Evolutionary conservation across 2,113 vertebrate species (phyloP).

Genomic region (Tichodroma muraria): DNA sequence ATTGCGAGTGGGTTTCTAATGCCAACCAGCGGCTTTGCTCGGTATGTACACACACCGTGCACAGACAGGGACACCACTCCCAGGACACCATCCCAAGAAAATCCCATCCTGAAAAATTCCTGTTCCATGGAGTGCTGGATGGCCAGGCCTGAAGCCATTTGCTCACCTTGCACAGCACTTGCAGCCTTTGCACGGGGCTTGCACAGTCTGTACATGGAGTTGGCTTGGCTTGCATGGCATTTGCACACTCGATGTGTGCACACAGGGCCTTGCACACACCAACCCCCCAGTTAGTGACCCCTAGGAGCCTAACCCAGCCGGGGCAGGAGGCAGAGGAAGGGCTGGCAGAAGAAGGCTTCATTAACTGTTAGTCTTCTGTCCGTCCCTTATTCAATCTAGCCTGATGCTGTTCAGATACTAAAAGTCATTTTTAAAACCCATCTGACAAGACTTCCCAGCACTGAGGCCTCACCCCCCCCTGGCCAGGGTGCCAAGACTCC

Average conservation of each 20-base stretch:
- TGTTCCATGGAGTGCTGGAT: accelerated
- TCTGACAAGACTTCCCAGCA: background rate
- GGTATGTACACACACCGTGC: background rate
- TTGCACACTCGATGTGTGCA: accelerated
- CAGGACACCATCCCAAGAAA: background rate
- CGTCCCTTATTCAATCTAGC: background rate
- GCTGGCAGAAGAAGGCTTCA: background rate
- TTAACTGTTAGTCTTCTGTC: background rate
- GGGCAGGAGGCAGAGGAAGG: background rate
- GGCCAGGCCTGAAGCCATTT: background rate
- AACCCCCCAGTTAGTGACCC: too few species aligned
- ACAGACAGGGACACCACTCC: accelerated
- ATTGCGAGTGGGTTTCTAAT: background rate
- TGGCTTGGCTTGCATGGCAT: background rate
- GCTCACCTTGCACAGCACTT: background rate
- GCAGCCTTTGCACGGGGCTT: background rate
- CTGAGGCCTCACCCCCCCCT: background rate
- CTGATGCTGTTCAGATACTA: background rate
- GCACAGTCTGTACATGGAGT: accelerated
- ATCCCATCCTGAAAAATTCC: background rate
- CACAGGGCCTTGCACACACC: background rate
- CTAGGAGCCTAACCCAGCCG: background rate
- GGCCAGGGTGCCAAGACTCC: background rate
- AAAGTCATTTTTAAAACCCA: background rate
- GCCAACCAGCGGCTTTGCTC: background rate